These are phyloP conservation scores for Sthenelais limicola DNA, from an alignment of 2,888 invertebrate species.

Conservation along the genomic window DNA sequence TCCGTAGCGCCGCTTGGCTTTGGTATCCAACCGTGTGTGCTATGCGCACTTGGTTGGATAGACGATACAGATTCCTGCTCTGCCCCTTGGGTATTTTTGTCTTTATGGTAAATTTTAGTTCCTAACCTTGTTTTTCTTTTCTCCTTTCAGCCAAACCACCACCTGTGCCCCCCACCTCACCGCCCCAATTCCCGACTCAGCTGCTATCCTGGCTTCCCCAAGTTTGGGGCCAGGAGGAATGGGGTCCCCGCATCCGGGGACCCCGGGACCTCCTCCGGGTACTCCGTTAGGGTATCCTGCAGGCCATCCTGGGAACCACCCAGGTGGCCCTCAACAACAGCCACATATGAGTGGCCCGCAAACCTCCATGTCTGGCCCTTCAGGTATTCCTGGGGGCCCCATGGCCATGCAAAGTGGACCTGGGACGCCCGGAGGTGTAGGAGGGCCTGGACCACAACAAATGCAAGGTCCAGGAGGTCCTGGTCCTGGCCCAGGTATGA, in stretches of 20 bases:
- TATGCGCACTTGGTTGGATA: too few species aligned
- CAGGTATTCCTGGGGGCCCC: conserved; percentile 17
- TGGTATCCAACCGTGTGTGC: too few species aligned
- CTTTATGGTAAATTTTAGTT: too few species aligned
- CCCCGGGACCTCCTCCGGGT: conserved; percentile 33
- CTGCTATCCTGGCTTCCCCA: conserved; percentile 35
- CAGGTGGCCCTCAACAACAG: conserved; percentile 27
- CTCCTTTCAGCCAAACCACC: conserved; percentile 23
- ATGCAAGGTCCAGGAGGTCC: neutral
- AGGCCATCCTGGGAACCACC: conserved; percentile 26
- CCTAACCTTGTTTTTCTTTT: conserved; percentile 1
- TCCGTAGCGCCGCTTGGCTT: too few species aligned
- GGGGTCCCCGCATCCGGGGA: conserved; percentile 38
- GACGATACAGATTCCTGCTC: too few species aligned
- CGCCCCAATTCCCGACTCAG: conserved; percentile 35
- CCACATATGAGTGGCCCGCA: conserved; percentile 26
- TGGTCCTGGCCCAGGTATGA: neutral
- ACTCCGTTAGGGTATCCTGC: conserved; percentile 25
- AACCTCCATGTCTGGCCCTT: conserved; percentile 19
- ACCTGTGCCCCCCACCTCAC: conserved; percentile 5
- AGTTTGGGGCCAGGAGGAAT: conserved; percentile 34
- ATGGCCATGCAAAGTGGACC: conserved; percentile 20
- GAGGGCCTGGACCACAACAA: conserved; percentile 8
- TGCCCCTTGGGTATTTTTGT: too few species aligned
- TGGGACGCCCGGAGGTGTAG: conserved; percentile 5